These are phyloP conservation scores for Lordiphosa fenestrarum DNA, from an alignment of 2,888 invertebrate species.

Conservation along the genomic window DNA sequence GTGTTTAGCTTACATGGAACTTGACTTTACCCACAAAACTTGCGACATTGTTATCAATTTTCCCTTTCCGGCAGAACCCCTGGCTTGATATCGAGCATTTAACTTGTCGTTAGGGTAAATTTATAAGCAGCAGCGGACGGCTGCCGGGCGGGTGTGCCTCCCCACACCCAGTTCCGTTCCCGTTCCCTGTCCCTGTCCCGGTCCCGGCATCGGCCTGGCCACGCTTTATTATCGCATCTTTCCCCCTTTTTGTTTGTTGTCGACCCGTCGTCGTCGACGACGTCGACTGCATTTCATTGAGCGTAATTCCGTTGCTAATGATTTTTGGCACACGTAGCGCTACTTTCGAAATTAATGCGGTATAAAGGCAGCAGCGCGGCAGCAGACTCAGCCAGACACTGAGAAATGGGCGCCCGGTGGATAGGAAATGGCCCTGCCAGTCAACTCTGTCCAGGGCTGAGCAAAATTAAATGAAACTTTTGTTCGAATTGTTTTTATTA, in stretches of 20 bases:
- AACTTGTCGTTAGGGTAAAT: conserved; percentile 73
- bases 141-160: conserved; percentile 38
- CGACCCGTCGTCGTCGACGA: conserved; percentile 27
- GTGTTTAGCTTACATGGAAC: too few relatives aligned
- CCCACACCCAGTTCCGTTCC: conserved; percentile 8
- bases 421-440: conserved; percentile 71
- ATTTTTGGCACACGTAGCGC: conserved; percentile 78
- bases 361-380: conserved; percentile 41
- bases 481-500: conserved; percentile 56
- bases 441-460: conserved; percentile 24
- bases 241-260: conserved; percentile 25
- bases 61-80: conserved; percentile 29
- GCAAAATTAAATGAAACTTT: conserved; percentile 71
- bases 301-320: conserved; percentile 78
- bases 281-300: conserved; percentile 76
- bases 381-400: conserved; percentile 48
- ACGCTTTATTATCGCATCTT: conserved; percentile 72
- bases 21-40: background rate
- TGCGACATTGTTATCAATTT: too few relatives aligned
- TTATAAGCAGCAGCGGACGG: conserved; percentile 52
- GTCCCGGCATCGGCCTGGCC: conserved; percentile 40
- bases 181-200: conserved; percentile 6
- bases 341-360: conserved; percentile 74
- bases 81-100: conserved; percentile 49
- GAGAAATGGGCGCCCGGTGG: conserved; percentile 63